Conservation (phyloP, 2,797 vertebrate species). For the Erpetoichthys calabaricus region DNA sequence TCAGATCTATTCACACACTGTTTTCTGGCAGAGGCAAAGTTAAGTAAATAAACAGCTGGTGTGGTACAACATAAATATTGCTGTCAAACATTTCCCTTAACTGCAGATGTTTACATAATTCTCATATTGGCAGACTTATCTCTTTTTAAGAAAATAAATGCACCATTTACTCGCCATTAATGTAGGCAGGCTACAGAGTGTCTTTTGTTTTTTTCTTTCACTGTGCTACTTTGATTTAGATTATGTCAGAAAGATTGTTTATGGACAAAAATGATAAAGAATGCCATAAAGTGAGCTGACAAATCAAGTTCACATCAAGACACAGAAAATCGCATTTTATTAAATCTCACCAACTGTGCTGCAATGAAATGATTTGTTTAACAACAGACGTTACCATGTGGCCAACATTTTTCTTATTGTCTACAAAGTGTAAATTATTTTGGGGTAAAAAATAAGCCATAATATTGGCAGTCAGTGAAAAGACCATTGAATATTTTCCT, state of each 20-base stretch:
- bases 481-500: too few species aligned
- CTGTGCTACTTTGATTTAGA: neutral
- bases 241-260: neutral
- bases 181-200: constrained; percentile 8
- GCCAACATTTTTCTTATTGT: too few species aligned
- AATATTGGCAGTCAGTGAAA: too few species aligned
- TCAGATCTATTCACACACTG: neutral
- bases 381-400: too few species aligned
- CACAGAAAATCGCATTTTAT: neutral
- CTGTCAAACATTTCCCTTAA: constrained; percentile 7
- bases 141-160: constrained; percentile 11
- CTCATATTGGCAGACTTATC: constrained; percentile 13
- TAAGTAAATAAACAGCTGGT: constrained; percentile 12
- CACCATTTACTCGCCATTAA: constrained; percentile 8
- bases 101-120: constrained; percentile 13
- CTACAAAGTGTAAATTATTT: too few species aligned
- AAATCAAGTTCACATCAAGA: constrained; percentile 3
- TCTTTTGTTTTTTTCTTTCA: constrained; percentile 2
- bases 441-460: too few species aligned
- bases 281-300: constrained; percentile 3
- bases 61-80: constrained; percentile 10
- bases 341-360: too few species aligned
- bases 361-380: too few species aligned
- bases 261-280: constrained; percentile 8
- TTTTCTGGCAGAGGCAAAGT: constrained; percentile 4